A percentile compares a stretch with the other conserved stretches of the same genome.
Conservation (phyloP, 1,140 invertebrate species). For the Drosophila melanogaster region Release_6_plus_ISO1_MT NC_004354.4:5435001-5435500, state of each 20-base stretch:
- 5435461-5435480: not conserved
- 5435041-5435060: slow-evolving; percentile 44
- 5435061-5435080: slow-evolving; percentile 31
- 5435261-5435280: not conserved
- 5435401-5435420: slow-evolving; percentile 49
- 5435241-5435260: slow-evolving; percentile 7
- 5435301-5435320: slow-evolving; percentile 18
- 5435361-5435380: not conserved
- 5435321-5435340: slow-evolving; percentile 29
- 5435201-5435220: too few species aligned
- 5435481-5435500: not conserved
- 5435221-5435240: slow-evolving; percentile 11
- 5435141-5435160: slow-evolving; percentile 39
- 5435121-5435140: slow-evolving; percentile 7
- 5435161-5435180: slow-evolving; percentile 72
- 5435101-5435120: too few species aligned
- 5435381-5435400: slow-evolving; percentile 41
- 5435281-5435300: not conserved
- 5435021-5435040: slow-evolving; percentile 63
- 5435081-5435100: not conserved
- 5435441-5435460: not conserved
- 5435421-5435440: slow-evolving; percentile 13
- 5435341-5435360: slow-evolving; percentile 12
- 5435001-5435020: slow-evolving; percentile 56
- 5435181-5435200: slow-evolving; percentile 62